Conservation (phyloP, 2,888 invertebrate genomes). For the Rhopalosiphum nymphaeae region DNA sequence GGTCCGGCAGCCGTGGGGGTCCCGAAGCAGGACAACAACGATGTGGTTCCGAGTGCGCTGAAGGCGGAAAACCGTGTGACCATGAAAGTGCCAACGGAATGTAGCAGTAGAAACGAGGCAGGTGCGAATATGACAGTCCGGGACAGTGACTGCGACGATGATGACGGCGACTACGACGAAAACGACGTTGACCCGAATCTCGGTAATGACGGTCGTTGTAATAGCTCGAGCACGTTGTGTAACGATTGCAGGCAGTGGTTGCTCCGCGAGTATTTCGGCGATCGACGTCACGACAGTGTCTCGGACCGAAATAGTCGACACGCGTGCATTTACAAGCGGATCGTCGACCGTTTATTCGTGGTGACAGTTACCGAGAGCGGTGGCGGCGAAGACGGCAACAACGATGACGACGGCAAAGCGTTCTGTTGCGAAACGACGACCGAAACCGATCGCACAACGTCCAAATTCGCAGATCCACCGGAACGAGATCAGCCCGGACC, state of each 20-base stretch:
- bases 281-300: background rate
- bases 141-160: background rate
- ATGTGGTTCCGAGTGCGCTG: too few species aligned
- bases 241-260: background rate
- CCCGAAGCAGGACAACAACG: too few species aligned
- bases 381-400: too few species aligned
- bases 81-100: too few species aligned
- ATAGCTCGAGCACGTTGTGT: background rate
- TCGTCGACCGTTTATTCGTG: background rate
- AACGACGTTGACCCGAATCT: background rate
- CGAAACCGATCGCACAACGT: background rate
- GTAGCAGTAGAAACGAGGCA: background rate
- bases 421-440: background rate
- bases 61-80: too few species aligned
- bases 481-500: background rate
- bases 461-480: background rate
- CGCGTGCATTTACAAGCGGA: constrained; percentile 5
- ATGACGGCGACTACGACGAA: background rate
- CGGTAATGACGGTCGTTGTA: background rate
- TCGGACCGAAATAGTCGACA: background rate
- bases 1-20: too few species aligned
- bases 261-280: background rate
- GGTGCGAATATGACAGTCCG: background rate
- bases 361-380: background rate
- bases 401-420: too few species aligned